These are phyloP conservation scores for Oryzias melastigma DNA, from an alignment of 2,113 vertebrate genomes.

Conservation along the genomic window DNA sequence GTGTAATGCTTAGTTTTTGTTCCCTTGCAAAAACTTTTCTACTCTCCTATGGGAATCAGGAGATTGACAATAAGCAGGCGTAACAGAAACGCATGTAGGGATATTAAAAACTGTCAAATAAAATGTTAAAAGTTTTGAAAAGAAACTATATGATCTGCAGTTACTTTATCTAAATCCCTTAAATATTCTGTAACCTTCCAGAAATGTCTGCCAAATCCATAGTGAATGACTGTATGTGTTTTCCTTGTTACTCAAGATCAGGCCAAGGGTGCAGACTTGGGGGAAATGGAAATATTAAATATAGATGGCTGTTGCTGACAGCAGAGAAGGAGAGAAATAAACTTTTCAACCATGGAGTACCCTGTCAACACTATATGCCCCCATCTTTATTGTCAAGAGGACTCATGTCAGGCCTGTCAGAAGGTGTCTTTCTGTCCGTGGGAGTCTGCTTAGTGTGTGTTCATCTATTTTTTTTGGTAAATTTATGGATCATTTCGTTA, in stretches of 20 bases:
- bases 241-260: conserved; percentile 20
- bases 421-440: conserved; percentile 43
- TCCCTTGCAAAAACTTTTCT: neutral
- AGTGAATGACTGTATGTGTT: conserved; percentile 1
- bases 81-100: conserved; percentile 9
- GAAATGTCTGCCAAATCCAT: neutral
- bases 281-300: conserved; percentile 55
- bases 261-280: conserved; percentile 29
- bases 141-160: neutral
- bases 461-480: conserved; percentile 27
- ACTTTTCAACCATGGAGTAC: conserved; percentile 57
- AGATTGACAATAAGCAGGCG: conserved; percentile 26
- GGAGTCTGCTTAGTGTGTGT: conserved; percentile 49
- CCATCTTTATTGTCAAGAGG: conserved; percentile 64
- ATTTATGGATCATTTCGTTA: conserved; percentile 20
- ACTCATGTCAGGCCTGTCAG: conserved; percentile 58
- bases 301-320: conserved; percentile 58
- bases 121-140: neutral
- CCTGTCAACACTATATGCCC: conserved; percentile 46
- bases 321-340: conserved; percentile 49
- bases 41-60: conserved; percentile 13
- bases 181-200: neutral
- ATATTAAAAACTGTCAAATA: neutral
- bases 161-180: conserved; percentile 1
- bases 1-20: conserved; percentile 11